Evolutionary conservation across 1,140 invertebrate species (phyloP).

Genomic region (Ptiloglossa arizonensis): DNA sequence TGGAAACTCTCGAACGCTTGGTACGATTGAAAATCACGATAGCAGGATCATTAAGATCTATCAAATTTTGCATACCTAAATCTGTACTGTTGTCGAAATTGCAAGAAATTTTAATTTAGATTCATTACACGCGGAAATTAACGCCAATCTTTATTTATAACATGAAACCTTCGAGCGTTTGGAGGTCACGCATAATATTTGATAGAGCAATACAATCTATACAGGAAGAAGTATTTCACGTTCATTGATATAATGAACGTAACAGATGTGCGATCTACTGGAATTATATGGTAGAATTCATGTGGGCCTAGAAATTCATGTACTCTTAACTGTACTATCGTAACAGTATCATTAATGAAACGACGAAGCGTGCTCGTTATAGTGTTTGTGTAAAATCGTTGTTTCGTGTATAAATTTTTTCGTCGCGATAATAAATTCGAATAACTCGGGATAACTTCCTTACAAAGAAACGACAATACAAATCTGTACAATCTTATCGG

Average conservation of each 20-base stretch:
- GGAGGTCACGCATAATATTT: background rate
- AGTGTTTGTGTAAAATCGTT: background rate
- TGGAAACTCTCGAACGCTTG: no score
- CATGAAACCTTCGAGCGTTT: background rate
- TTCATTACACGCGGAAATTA: no score
- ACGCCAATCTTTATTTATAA: background rate
- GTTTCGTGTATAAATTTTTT: background rate
- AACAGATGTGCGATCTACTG: conserved; percentile 30
- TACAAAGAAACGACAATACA: background rate
- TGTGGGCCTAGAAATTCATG: conserved; percentile 1
- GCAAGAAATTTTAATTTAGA: no score
- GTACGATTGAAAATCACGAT: no score
- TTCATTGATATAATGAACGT: conserved; percentile 5
- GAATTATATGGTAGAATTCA: conserved; percentile 6
- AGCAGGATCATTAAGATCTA: no score
- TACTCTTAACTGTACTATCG: background rate
- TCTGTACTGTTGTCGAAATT: no score
- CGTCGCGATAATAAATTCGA: background rate
- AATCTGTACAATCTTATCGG: background rate
- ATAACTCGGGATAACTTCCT: background rate
- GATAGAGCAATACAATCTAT: background rate
- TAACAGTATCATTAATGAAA: background rate
- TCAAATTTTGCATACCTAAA: no score
- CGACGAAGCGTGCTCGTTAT: background rate
- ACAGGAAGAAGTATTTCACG: background rate